Evolutionary conservation across 2,797 vertebrate species (phyloP).

Genomic region (Enteromius paludinosus): DNA sequence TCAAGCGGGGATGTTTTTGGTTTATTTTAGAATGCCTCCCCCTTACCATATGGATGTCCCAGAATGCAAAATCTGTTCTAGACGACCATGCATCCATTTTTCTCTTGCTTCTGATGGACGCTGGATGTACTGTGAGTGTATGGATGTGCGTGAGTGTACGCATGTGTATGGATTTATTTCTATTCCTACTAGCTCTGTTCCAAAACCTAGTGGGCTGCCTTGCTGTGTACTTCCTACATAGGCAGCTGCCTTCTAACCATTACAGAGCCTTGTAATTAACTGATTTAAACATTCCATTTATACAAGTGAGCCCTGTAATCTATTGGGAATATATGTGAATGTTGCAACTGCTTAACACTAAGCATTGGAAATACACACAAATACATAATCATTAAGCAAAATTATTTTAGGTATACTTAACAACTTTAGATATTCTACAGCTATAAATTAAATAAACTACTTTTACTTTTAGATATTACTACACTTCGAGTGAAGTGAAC

Average conservation of each 20-base stretch:
- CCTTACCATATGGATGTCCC: constrained; percentile 37
- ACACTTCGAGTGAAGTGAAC: no score
- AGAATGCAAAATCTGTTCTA: constrained; percentile 16
- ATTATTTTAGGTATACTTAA: no score
- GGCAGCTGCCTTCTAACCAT: neutral
- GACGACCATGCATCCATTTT: neutral
- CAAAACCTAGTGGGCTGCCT: neutral
- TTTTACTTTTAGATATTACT: no score
- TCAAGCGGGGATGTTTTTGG: neutral
- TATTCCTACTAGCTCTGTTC: neutral
- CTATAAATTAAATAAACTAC: no score
- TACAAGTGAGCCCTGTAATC: neutral
- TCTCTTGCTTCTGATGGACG: neutral
- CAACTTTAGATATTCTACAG: no score
- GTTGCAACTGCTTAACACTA: no score
- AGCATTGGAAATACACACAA: no score
- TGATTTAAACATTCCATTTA: neutral
- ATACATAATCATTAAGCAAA: no score
- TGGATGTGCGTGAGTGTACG: neutral
- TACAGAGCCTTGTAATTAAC: neutral
- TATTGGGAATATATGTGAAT: no score
- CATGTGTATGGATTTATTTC: neutral
- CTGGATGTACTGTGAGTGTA: neutral
- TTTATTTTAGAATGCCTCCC: constrained; percentile 18
- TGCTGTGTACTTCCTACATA: neutral